Evolutionary conservation across 2,113 vertebrate species (phyloP).

Genomic region (Pluvialis apricaria): DNA sequence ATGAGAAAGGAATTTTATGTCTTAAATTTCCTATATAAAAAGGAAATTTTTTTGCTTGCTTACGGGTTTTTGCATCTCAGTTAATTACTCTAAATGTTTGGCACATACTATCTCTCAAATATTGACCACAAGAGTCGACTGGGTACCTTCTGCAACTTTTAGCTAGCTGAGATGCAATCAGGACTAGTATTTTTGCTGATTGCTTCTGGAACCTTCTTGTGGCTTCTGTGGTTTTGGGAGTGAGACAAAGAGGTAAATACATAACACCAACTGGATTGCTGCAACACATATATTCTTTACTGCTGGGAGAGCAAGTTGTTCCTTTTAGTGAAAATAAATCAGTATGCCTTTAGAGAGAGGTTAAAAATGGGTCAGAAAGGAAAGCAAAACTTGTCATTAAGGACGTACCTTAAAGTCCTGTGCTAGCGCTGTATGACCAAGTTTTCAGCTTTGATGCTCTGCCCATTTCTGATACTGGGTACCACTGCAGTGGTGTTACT

Average conservation of each 20-base stretch:
- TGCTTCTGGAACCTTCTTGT: background rate
- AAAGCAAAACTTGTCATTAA: background rate
- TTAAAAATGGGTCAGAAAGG: background rate
- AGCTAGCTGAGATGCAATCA: background rate
- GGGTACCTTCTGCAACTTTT: background rate
- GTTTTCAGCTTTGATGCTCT: background rate
- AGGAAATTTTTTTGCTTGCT: background rate
- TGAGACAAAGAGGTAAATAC: background rate
- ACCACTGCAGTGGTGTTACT: background rate
- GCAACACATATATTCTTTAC: background rate
- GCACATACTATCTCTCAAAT: background rate
- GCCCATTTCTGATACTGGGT: background rate
- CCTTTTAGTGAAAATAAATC: background rate
- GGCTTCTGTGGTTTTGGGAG: background rate
- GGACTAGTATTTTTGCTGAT: background rate
- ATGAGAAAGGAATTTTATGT: background rate
- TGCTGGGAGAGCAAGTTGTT: background rate
- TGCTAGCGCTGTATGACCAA: background rate
- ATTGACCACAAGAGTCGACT: background rate
- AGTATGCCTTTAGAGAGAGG: background rate
- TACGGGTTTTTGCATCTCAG: rapidly evolving
- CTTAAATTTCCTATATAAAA: background rate
- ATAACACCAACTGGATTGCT: background rate
- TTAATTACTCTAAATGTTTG: background rate
- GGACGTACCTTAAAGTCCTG: background rate